These are phyloP conservation scores for Anguilla obscura DNA, from an alignment of 2,797 vertebrate genomes.

Conservation along the genomic window DNA sequence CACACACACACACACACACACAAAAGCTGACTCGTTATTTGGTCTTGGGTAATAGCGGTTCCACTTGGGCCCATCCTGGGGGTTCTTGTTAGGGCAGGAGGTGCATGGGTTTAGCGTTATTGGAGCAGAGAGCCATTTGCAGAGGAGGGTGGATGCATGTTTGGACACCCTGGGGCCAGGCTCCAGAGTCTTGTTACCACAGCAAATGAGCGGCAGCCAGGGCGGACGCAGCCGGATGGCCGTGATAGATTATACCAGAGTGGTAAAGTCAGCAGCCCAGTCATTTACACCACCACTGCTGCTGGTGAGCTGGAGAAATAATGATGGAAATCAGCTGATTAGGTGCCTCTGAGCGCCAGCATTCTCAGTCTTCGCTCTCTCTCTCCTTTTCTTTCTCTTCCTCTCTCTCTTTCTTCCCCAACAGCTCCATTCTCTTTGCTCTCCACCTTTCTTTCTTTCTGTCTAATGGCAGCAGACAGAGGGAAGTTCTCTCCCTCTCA, in stretches of 20 bases:
- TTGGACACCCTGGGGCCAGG: slow-evolving; percentile 15
- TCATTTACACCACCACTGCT: slow-evolving; percentile 5
- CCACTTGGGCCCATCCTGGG: background rate
- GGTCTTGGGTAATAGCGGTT: background rate
- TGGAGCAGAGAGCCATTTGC: slow-evolving; percentile 15
- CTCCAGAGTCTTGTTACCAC: slow-evolving; percentile 39
- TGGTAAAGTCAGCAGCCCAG: slow-evolving; percentile 20
- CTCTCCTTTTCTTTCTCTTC: slow-evolving; percentile 17
- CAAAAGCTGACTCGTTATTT: background rate
- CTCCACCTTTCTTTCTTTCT: background rate
- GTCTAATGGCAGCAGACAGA: background rate
- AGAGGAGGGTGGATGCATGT: background rate
- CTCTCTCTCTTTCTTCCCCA: background rate
- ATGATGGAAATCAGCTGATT: slow-evolving; percentile 28
- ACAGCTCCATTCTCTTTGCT: background rate
- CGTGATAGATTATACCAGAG: slow-evolving; percentile 36
- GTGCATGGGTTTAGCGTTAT: slow-evolving; percentile 10
- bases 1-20: background rate
- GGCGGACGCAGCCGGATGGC: slow-evolving; percentile 6
- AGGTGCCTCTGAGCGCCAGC: background rate
- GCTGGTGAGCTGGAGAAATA: slow-evolving; percentile 26
- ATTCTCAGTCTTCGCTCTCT: slow-evolving; percentile 16
- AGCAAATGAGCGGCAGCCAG: slow-evolving; percentile 3
- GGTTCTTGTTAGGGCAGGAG: slow-evolving; percentile 13
- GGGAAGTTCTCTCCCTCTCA: background rate